Conservation (phyloP, 1,140 invertebrate genomes). For the Kradibia gibbosae region DNA sequence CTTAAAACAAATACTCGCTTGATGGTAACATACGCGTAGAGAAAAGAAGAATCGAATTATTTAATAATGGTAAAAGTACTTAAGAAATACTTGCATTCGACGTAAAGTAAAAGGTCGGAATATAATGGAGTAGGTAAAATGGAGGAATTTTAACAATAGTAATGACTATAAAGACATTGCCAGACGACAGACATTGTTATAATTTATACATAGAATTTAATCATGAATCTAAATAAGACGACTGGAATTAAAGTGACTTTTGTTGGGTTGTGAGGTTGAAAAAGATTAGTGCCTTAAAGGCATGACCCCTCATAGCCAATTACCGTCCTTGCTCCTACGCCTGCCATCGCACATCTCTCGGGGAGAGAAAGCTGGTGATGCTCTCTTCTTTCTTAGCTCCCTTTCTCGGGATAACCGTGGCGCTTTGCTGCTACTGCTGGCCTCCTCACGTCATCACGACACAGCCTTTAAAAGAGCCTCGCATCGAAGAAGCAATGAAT, state of each 20-base stretch:
- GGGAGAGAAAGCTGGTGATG: neutral
- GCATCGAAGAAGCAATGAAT: slow-evolving; percentile 41
- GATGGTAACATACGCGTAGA: too few relatives aligned
- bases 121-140: too few relatives aligned
- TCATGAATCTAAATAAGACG: slow-evolving; percentile 36
- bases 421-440: neutral
- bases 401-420: neutral
- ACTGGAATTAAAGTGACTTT: neutral
- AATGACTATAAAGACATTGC: too few relatives aligned
- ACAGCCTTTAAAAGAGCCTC: neutral
- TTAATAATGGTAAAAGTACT: too few relatives aligned
- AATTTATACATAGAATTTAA: neutral
- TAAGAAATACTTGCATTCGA: too few relatives aligned
- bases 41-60: too few relatives aligned
- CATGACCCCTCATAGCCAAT: slow-evolving; percentile 41
- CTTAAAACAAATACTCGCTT: neutral
- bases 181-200: too few relatives aligned
- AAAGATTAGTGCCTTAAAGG: slow-evolving; percentile 6
- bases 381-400: neutral
- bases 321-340: slow-evolving; percentile 1
- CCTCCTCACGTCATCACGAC: neutral
- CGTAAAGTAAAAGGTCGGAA: too few relatives aligned
- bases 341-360: neutral
- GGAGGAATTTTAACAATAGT: neutral
- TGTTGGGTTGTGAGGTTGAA: neutral